These are phyloP conservation scores for Erythrocercus mccallii DNA, from an alignment of 2,113 vertebrate genomes.

Conservation along the genomic window DNA sequence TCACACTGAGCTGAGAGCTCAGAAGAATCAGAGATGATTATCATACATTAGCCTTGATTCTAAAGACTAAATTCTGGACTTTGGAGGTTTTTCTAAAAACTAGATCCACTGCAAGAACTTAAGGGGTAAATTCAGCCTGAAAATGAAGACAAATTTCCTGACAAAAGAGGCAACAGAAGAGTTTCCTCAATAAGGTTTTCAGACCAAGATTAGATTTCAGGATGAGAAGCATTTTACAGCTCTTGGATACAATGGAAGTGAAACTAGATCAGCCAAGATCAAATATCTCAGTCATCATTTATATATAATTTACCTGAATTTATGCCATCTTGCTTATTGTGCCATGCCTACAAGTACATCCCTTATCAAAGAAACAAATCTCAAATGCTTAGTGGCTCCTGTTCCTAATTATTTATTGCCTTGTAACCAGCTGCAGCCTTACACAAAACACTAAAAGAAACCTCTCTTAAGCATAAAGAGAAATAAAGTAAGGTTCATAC, in stretches of 20 bases:
- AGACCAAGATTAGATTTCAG: background rate
- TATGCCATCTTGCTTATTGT: background rate
- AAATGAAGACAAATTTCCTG: background rate
- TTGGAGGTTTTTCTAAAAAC: background rate
- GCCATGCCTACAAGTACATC: background rate
- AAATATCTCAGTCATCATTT: background rate
- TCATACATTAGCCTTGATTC: background rate
- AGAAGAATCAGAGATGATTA: background rate
- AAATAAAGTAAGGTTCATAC: background rate
- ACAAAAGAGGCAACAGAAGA: background rate
- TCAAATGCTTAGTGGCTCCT: background rate
- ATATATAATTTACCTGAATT: background rate
- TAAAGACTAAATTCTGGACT: background rate
- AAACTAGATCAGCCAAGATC: background rate
- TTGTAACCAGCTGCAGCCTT: background rate
- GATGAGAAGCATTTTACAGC: background rate
- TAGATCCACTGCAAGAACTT: background rate
- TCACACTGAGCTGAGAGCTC: background rate
- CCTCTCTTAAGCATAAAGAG: background rate
- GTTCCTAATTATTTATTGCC: background rate
- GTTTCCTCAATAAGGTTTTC: background rate
- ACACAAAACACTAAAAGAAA: background rate
- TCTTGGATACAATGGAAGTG: background rate
- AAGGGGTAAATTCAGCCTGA: background rate
- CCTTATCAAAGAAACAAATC: background rate